These are phyloP conservation scores for Yponomeuta plumbellus DNA, from an alignment of 2,888 invertebrate genomes.

Conservation along the genomic window DNA sequence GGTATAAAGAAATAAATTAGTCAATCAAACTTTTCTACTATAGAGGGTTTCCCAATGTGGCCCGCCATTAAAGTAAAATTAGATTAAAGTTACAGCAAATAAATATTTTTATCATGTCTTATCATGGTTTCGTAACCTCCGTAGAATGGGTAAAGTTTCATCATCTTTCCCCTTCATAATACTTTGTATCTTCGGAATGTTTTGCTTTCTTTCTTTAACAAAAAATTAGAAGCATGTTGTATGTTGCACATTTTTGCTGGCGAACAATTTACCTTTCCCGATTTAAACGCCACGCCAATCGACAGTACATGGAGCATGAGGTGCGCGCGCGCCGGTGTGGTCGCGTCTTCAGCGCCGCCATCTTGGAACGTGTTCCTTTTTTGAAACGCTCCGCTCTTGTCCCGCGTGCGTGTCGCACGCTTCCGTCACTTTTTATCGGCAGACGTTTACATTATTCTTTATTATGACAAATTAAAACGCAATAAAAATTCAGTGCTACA, in stretches of 20 bases:
- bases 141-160: conserved; percentile 9
- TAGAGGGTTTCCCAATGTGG: too few relatives aligned
- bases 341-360: conserved; percentile 54
- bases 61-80: too few relatives aligned
- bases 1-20: too few relatives aligned
- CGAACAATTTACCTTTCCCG: conserved; percentile 55
- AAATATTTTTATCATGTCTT: too few relatives aligned
- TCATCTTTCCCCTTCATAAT: background rate
- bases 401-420: conserved; percentile 21
- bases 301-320: conserved; percentile 61
- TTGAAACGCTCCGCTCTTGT: conserved; percentile 32
- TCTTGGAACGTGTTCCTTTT: conserved; percentile 45
- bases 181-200: background rate
- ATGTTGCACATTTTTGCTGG: conserved; percentile 36
- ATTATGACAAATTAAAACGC: background rate
- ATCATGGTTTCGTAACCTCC: conserved; percentile 22
- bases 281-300: conserved; percentile 61
- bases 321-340: conserved; percentile 54
- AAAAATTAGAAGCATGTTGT: conserved; percentile 26
- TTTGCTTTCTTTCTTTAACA: conserved; percentile 15
- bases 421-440: conserved; percentile 17
- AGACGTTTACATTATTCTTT: conserved; percentile 9
- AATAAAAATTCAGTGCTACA: background rate
- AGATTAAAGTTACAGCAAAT: too few relatives aligned
- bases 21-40: too few relatives aligned